A percentile compares a stretch with the other conserved stretches of the same genome.
These are phyloP conservation scores for Miniopterus natalensis DNA, from an alignment of 2,113 vertebrate genomes.

Conservation along the genomic window DNA sequence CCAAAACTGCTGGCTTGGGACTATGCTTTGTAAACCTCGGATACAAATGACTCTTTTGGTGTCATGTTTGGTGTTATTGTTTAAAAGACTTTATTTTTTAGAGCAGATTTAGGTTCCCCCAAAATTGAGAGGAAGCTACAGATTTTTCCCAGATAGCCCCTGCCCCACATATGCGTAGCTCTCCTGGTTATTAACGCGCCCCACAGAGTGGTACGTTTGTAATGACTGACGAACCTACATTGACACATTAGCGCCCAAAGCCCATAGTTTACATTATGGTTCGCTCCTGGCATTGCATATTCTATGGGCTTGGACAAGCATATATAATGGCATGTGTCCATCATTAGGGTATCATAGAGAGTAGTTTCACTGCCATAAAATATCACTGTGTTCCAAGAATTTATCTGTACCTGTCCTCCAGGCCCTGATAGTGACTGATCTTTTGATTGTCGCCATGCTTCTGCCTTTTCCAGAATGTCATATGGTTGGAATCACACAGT, in stretches of 20 bases:
- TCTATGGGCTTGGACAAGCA: not conserved
- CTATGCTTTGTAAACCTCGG: not conserved
- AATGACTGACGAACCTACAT: not conserved
- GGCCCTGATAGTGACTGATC: not conserved
- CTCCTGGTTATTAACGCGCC: not conserved
- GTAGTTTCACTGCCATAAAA: not conserved
- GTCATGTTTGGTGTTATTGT: not conserved
- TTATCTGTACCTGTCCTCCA: not conserved
- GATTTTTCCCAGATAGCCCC: not conserved
- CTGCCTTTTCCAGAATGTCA: not conserved
- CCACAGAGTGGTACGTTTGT: not conserved
- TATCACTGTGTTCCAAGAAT: not conserved
- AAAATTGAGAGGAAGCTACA: not conserved
- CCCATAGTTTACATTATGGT: not conserved
- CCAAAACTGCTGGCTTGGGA: not conserved
- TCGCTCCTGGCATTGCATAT: not conserved
- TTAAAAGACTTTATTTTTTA: not conserved
- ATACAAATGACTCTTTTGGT: not conserved
- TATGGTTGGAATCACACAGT: not conserved
- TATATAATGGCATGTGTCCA: not conserved
- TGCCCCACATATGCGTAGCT: fast-evolving
- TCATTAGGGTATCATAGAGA: not conserved
- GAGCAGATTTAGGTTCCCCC: not conserved
- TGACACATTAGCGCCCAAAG: not conserved
- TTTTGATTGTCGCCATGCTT: not conserved